A percentile compares a stretch with the other conserved stretches of the same genome.
Conservation (phyloP, 2,113 vertebrate species). For the Mandrillus leucophaeus region DNA sequence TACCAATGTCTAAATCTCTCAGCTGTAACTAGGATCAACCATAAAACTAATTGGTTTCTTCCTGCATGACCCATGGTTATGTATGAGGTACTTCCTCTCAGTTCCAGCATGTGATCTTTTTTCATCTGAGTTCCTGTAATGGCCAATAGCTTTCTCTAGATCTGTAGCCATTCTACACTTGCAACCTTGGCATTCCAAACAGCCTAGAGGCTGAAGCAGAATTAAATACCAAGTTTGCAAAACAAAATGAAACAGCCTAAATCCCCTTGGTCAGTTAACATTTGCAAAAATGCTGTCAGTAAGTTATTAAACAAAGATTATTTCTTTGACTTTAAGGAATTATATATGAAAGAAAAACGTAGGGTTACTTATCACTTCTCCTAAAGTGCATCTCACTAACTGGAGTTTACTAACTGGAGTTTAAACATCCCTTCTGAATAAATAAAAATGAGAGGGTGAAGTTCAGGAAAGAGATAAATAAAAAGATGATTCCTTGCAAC, state of each 20-base stretch:
- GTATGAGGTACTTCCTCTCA: neutral
- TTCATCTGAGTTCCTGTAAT: neutral
- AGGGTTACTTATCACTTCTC: constrained; percentile 37
- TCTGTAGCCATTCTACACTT: neutral
- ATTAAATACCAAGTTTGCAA: constrained; percentile 61
- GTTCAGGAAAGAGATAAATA: neutral
- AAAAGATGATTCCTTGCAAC: neutral
- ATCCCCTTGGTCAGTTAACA: constrained; percentile 70
- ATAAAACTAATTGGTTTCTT: neutral
- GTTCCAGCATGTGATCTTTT: neutral
- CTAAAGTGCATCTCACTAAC: constrained; percentile 18
- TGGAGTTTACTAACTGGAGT: neutral
- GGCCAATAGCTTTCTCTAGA: neutral
- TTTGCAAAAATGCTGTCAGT: constrained; percentile 69
- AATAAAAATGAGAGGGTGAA: neutral
- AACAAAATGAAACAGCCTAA: constrained; percentile 55
- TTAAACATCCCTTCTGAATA: constrained; percentile 20
- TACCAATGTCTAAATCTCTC: neutral
- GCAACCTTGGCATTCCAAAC: neutral
- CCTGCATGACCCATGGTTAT: neutral
- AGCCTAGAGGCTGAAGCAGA: constrained; percentile 21
- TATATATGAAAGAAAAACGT: constrained; percentile 42
- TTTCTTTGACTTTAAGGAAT: constrained; percentile 64
- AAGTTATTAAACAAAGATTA: constrained; percentile 68
- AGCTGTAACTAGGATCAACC: neutral